Conservation (phyloP, 2,797 vertebrate genomes). For the Vultur gryphus region DNA sequence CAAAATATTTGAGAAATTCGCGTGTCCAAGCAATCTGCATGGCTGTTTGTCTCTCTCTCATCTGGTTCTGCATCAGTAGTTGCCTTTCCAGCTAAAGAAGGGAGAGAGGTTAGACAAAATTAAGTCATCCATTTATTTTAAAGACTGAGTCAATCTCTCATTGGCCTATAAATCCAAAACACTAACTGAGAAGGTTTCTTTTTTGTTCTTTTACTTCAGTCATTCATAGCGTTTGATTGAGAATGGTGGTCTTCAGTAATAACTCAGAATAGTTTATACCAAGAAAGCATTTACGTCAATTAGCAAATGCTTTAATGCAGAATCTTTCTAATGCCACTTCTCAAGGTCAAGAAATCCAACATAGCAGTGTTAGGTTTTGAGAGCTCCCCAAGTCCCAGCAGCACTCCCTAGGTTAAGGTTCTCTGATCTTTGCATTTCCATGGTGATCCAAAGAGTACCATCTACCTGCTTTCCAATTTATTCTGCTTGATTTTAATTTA, state of each 20-base stretch:
- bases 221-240: background rate
- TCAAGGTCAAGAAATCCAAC: background rate
- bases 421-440: background rate
- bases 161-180: background rate
- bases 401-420: background rate
- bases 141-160: background rate
- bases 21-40: conserved; percentile 89
- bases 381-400: background rate
- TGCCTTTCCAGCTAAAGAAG: conserved; percentile 85
- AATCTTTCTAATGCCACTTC: background rate
- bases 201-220: background rate
- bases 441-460: background rate
- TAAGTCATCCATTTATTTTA: conserved; percentile 33
- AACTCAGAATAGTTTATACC: background rate
- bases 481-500: background rate
- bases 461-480: background rate
- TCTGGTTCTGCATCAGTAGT: conserved; percentile 88
- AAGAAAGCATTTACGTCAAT: background rate
- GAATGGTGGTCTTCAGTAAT: background rate
- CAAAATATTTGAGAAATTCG: conserved; percentile 89
- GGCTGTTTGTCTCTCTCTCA: conserved; percentile 88
- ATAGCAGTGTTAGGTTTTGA: background rate
- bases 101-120: conserved; percentile 40
- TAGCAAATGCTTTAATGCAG: background rate
- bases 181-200: background rate